Evolutionary conservation across 2,113 vertebrate species (phyloP).

Genomic region (Beaufortia kweichowensis): DNA sequence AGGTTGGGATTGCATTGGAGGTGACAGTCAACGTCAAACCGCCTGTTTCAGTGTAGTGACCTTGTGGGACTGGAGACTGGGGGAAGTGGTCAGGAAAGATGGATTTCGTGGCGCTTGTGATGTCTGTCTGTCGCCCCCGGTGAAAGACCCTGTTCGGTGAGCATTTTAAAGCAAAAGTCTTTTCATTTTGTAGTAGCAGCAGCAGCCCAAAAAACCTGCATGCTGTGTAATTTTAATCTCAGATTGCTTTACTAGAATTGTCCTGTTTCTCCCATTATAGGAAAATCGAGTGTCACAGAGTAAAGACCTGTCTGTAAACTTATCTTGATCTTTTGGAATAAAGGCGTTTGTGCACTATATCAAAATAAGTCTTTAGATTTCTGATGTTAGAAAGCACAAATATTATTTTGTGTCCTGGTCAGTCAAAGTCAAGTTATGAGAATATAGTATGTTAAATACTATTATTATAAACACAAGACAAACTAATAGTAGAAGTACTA

Average conservation of each 20-base stretch:
- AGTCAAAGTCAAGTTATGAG: too few species aligned
- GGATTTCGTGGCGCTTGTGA: conserved; percentile 46
- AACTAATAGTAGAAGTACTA: too few species aligned
- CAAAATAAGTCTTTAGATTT: too few species aligned
- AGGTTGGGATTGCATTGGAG: conserved; percentile 43
- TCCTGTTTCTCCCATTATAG: background rate
- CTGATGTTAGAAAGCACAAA: too few species aligned
- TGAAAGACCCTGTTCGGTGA: conserved; percentile 28
- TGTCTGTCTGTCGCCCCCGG: conserved; percentile 13
- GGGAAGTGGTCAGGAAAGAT: conserved; percentile 50
- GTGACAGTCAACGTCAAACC: conserved; percentile 23
- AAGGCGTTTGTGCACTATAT: too few species aligned
- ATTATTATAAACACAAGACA: too few species aligned
- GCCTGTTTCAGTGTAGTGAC: conserved; percentile 31
- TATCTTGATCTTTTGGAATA: too few species aligned
- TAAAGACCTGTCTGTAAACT: background rate
- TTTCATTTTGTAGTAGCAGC: conserved; percentile 26
- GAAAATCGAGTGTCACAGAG: background rate
- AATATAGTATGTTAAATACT: too few species aligned
- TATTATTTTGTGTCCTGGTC: too few species aligned
- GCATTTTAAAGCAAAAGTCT: conserved; percentile 4
- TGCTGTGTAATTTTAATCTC: background rate
- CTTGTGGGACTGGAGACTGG: conserved; percentile 25
- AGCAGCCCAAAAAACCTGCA: background rate
- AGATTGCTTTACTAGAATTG: conserved; percentile 8